Percentiles rank a stretch among this genome's conserved stretches.
phyloP scores from a whole-genome alignment of 1,140 invertebrate species.

The Eciton burchellii region DNA sequence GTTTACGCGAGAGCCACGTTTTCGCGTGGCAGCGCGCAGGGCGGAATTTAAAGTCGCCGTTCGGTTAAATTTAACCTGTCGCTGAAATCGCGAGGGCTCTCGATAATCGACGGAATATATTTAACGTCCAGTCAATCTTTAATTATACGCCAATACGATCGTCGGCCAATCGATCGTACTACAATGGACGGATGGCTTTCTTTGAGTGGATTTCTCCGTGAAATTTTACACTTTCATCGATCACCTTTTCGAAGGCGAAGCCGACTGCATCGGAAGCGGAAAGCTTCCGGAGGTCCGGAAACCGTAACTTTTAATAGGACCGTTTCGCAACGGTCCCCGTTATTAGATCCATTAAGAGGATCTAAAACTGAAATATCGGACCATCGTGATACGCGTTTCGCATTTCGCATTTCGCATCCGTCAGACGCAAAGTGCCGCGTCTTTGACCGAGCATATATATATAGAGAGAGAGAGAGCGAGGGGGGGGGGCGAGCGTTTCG shows the following conservation, averaged over 20 bases:
- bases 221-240: slow-evolving; percentile 41
- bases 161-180: slow-evolving; percentile 32
- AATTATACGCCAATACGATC: slow-evolving; percentile 53
- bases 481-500: no score
- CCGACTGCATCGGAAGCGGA: neutral
- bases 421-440: neutral
- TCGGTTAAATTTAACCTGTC: slow-evolving; percentile 50
- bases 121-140: slow-evolving; percentile 47
- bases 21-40: neutral
- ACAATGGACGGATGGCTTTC: slow-evolving; percentile 34
- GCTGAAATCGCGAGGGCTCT: slow-evolving; percentile 6
- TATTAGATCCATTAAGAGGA: neutral
- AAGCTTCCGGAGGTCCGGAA: no score
- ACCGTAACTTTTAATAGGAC: neutral
- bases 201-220: slow-evolving; percentile 33
- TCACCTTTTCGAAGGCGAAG: no score
- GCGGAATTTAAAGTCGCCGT: slow-evolving; percentile 42
- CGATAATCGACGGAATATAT: slow-evolving; percentile 42
- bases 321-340: neutral
- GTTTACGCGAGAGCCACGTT: slow-evolving; percentile 27
- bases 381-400: no score
- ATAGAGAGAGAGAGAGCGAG: neutral
- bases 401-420: neutral
- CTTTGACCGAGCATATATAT: no score
- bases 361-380: neutral